Evolutionary conservation across 2,888 invertebrate genomes (phyloP), one percentile per base, ranked within the genome.

Genomic region (Parnassius glacialis): DNA sequence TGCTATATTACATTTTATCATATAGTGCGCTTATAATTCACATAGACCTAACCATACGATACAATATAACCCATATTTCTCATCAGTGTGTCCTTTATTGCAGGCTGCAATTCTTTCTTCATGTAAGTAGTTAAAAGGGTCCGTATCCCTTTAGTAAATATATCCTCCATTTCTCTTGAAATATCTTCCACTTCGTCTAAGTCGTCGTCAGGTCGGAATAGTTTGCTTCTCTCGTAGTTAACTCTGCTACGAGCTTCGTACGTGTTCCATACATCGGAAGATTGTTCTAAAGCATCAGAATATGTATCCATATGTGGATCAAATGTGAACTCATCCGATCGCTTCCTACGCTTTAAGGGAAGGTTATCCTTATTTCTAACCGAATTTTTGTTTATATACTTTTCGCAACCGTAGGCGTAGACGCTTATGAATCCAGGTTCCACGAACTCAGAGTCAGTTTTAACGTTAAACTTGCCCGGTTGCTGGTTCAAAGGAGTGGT

Each of bases 371-470:
- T 90, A 68, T 88, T 87, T 59, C 84, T 79, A 16, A 84, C 72
- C 0, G 90, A 86, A 60, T 90, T 87, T 61, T 84, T 83, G 64
- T 90, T 91, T 2, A 92, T 85, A 63, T 92, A 92, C 65, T 89
- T 94, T 73, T 95, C 94, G 74, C 96, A 97, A 0, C 96, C 96
- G 68, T 96, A 96, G 0, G 96, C 96, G 74, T 96, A 96, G 0
- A 97, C 96, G 52, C 96, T 96, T 45, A 96, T 95, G 72, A 96
- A 96, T 12, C 96, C 95, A 0, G 96, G 96, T 72, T 97, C 96
- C 0, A 96, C 93, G 74, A 97, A 97, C 77, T 96, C 96, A 0
- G 96, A 96, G 75, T 96, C 96, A 0, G 96, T 96, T 80, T 95
- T 94, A 2, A 95, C 94, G 70, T 94, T 94, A 80, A 95, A 94